Base-by-base conservation (phyloP, 1,140 invertebrate species). In the Drosophila bocqueti region DNA sequence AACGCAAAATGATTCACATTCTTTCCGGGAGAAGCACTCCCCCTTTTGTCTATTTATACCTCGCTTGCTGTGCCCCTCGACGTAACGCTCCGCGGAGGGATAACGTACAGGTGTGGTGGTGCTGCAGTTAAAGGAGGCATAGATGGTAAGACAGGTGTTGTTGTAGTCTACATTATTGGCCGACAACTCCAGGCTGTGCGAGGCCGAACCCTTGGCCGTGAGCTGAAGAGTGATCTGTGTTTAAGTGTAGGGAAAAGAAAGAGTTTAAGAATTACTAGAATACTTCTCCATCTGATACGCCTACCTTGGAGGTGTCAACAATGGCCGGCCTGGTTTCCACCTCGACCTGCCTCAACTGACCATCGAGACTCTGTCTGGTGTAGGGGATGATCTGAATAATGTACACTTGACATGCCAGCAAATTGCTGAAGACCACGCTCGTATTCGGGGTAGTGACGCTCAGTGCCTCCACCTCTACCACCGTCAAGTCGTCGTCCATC, bases 321-420 rank as follows among this genome's bases (percentile, higher is more conserved):
- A 91, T 43, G 0, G 79, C 76, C 3, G 91, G 61, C 2, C 36
- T 34, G 0, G 89, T 92, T 47, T 92, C 91, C 2, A 55, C 74
- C 5, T 57, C 65, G 15, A 79, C 68, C 10, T 75, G 79, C 6
- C 40, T 47, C 5, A 67, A 34, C 15, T 79, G 57, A 0, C 91
- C 91, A 52, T 92, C 91, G 3, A 74, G 69, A 6, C 49, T 84
- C 13, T 71, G 16, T 6, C 15, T n/a, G 7, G 85, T 91, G 13
- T 73, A 82, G 18, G 91, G 81, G 26, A 92, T 92, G 13, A 92
- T 91, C 42, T 92, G 91, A 43, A 92, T 76, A 4, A 58, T 89
- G 36, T 92, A 92, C 5, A 62, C 58, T 62, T 91, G 83, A 9
- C 91, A 92, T 3, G 91, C 74, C 31, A 75, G 38, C 8, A 92